Evolutionary conservation across 2,113 vertebrate genomes (phyloP).

Genomic region (Gadus macrocephalus): DNA sequence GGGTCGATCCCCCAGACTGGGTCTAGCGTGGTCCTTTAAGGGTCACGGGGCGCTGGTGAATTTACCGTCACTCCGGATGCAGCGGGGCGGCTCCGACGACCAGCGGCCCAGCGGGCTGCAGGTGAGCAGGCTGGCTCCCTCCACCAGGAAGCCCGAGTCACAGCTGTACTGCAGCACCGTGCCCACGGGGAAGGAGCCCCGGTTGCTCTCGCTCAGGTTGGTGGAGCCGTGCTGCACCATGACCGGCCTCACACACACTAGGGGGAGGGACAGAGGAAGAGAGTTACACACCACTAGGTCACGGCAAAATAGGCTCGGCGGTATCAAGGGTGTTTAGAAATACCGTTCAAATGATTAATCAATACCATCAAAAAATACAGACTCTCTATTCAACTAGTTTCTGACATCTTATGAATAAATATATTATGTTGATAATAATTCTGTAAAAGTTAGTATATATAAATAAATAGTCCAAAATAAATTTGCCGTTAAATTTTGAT

Average conservation of each 20-base stretch:
- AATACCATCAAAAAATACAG: too few species aligned
- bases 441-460: too few species aligned
- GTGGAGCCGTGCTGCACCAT: slow-evolving; percentile 57
- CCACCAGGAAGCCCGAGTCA: slow-evolving; percentile 69
- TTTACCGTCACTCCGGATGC: slow-evolving; percentile 69
- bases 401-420: too few species aligned
- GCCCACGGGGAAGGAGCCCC: slow-evolving; percentile 67
- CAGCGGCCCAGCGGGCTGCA: slow-evolving; percentile 65
- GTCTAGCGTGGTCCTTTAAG: slow-evolving; percentile 61
- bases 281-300: not conserved
- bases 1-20: slow-evolving; percentile 44
- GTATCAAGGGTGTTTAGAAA: too few species aligned
- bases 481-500: too few species aligned
- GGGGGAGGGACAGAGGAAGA: not conserved
- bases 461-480: too few species aligned
- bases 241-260: slow-evolving; percentile 63
- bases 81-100: slow-evolving; percentile 70
- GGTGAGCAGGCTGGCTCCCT: slow-evolving; percentile 68
- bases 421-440: too few species aligned
- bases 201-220: slow-evolving; percentile 70
- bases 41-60: slow-evolving; percentile 61
- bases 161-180: slow-evolving; percentile 76
- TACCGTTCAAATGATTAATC: too few species aligned
- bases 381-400: too few species aligned
- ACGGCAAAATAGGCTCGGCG: not conserved